Percentiles rank a stretch among this genome's conserved stretches.
phyloP scores from a whole-genome alignment of 2,797 vertebrate species.

The Zenarchopterus dispar region DNA sequence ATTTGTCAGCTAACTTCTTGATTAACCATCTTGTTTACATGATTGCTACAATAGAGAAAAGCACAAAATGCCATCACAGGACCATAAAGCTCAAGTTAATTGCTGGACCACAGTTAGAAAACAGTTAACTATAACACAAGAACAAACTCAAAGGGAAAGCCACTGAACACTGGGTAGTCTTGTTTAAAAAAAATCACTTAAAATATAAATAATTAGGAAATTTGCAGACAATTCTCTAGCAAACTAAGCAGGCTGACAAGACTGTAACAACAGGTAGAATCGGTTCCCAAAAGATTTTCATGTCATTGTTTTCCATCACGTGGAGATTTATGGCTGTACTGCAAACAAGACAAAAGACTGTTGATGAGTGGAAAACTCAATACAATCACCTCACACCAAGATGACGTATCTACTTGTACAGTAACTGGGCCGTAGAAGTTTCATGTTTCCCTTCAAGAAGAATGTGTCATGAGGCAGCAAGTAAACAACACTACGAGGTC shows the following conservation, averaged over 20 bases:
- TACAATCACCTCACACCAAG: constrained; percentile 34
- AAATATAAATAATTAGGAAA: no score
- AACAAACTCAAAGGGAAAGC: no score
- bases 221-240: background rate
- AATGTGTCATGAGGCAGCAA: constrained; percentile 41
- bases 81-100: background rate
- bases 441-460: constrained; percentile 61
- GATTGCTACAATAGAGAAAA: background rate
- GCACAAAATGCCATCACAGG: background rate
- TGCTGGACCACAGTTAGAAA: no score
- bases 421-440: constrained; percentile 31
- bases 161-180: no score
- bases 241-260: background rate
- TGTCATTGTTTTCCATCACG: background rate
- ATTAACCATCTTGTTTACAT: no score
- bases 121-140: no score
- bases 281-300: no score
- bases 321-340: background rate
- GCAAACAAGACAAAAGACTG: constrained; percentile 14
- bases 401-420: constrained; percentile 27
- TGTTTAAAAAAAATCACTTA: no score
- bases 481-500: constrained; percentile 54
- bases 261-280: no score
- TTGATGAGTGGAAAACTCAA: constrained; percentile 27
- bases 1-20: no score